Percentiles rank a stretch among this genome's conserved stretches.
These are phyloP conservation scores for Crepidodera aurea DNA, from an alignment of 2,888 invertebrate genomes.

Conservation along the genomic window DNA sequence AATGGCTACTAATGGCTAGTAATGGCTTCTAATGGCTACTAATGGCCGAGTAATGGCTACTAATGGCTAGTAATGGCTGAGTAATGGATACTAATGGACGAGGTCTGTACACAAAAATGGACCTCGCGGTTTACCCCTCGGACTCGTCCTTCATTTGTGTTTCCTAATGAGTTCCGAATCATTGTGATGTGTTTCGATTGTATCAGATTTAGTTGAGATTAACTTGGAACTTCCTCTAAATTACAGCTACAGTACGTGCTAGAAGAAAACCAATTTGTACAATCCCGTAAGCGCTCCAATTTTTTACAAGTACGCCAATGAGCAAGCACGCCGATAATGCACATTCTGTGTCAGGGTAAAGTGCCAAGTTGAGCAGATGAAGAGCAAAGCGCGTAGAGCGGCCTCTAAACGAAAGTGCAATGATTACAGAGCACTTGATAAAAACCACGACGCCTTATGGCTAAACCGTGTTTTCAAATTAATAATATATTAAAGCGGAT, in stretches of 20 bases:
- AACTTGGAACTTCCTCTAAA: too few relatives aligned
- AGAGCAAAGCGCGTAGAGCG: conserved; percentile 35
- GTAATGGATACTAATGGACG: too few relatives aligned
- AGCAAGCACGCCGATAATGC: conserved; percentile 45
- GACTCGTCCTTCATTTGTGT: conserved; percentile 73
- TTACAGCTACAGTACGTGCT: too few relatives aligned
- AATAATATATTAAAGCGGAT: conserved; percentile 42
- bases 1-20: too few relatives aligned
- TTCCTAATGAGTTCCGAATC: conserved; percentile 92
- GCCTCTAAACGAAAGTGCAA: conserved; percentile 50
- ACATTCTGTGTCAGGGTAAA: conserved; percentile 52
- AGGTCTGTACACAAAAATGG: too few relatives aligned
- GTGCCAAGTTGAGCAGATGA: conserved; percentile 46
- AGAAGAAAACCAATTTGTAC: too few relatives aligned
- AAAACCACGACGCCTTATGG: conserved; percentile 43
- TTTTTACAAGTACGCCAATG: background rate
- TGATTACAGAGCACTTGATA: conserved; percentile 46
- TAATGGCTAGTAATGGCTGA: too few relatives aligned
- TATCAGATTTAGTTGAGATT: conserved; percentile 84
- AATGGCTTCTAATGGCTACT: too few relatives aligned
- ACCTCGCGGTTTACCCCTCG: too few relatives aligned
- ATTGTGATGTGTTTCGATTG: conserved; percentile 99
- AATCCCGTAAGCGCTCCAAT: too few relatives aligned
- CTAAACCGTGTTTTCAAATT: conserved; percentile 43
- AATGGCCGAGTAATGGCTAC: too few relatives aligned